Base-by-base conservation (phyloP, 92 coral and sea anemone genomes). In the Actinernus sp. region DNA sequence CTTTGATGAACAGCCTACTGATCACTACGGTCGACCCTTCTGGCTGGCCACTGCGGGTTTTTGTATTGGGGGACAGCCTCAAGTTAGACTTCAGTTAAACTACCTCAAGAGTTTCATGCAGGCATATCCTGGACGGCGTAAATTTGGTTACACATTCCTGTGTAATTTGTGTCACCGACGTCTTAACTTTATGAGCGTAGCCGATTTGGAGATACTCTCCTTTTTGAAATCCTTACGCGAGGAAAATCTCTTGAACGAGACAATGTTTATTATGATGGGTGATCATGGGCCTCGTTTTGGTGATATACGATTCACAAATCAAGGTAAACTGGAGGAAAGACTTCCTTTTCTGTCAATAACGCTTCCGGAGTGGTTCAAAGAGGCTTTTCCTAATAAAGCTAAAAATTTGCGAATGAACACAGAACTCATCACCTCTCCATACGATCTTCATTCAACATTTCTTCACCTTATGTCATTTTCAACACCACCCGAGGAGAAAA, bases 271-370 rank as follows among this genome's bases (percentile, higher is more conserved):
- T 27, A 62, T 81, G 47, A 87, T 77, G 85, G 68, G 74, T 25
- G 97, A 91, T 29, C 97, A 91, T 39, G 97, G 97, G 3, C 63
- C 86, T 26, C 43, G 86, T 23, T 91, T 82, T 58, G 93, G 83
- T 3, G 88, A 56, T 21, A 81, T 89, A 17, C 71, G 97, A 14
- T 25, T 13, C 10, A 78, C 76, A 16, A 29, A 68, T 54, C 97
- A 91, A 58, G 79, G 97, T 4, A 78, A 74, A 30, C 64, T 91
- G n/a, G 97, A 91, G 53, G 90, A 86, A 33, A 53, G 97, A 33
- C 73, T 91, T 33, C 97, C 97, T 3, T 76, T 91, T 63, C 68
- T 87, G 19, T 87, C 97, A 7, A 68, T 85, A 24, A 75, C 86
- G 6, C 54, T 90, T 12, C 97, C 97, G 1, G 11, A 67, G 16